Evolutionary conservation across 1,140 invertebrate genomes (phyloP), one percentile per base, ranked within the genome.

Genomic region (Matsumurasca onukii): DNA sequence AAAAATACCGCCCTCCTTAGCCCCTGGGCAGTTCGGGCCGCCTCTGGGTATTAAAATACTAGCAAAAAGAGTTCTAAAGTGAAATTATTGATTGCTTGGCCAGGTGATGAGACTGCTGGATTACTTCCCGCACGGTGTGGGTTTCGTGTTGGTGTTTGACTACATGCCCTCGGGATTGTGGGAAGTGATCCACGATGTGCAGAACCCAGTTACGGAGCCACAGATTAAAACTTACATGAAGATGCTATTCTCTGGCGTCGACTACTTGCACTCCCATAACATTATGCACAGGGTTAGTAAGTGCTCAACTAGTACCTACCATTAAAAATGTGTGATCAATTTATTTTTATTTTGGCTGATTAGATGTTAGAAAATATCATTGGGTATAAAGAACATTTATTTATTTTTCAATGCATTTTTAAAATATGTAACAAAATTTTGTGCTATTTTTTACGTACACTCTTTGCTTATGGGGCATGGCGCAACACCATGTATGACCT

Each of bases 261-360:
- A 86, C 22, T 95, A 95, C 78, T 89, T 98, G 78, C 98, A 99
- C 77, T 82, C 85, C 15, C 88, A 93, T 75, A 88, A 91, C 69
- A 94, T 99, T 61, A 98, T 99, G 91, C 98, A 99, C 76, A 86
- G 96, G 79, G 93, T 95, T 85, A 82, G 81, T 77, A n/a, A n/a
- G n/a, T n/a, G n/a, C n/a, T n/a, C n/a, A n/a, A n/a, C n/a, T n/a
- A n/a, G n/a, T n/a, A n/a, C n/a, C n/a, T 12, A 3, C 3, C 49
- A 12, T 51, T 51, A 51, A 51, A 5, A 51, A 51, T 20, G n/a
- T 51, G 49, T 51, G 5, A 20, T 9, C 49, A 9, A 9, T 51
- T n/a, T n/a, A n/a, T n/a, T n/a, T n/a, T n/a, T n/a, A n/a, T n/a
- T n/a, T n/a, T n/a, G n/a, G n/a, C n/a, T n/a, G n/a, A n/a, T n/a